Percentiles rank a stretch among this genome's conserved stretches.
These are phyloP conservation scores for Neomorphus geoffroyi DNA, from an alignment of 2,797 vertebrate species.

Conservation along the genomic window DNA sequence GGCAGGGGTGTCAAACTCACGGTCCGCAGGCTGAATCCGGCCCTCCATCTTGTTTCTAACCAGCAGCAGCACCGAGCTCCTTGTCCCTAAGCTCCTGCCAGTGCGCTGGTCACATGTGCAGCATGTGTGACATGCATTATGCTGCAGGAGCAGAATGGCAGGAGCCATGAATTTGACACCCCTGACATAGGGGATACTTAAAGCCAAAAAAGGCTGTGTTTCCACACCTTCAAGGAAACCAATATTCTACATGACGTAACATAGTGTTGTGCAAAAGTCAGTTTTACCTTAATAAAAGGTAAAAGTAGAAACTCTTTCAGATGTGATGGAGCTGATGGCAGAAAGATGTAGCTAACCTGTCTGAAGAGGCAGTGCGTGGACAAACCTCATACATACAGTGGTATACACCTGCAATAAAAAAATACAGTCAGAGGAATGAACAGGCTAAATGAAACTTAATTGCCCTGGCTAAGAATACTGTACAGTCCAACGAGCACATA, in stretches of 20 bases:
- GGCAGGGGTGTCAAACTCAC: no score
- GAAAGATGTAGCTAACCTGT: slow-evolving; percentile 41
- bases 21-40: no score
- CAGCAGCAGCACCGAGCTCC: no score
- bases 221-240: not conserved
- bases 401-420: slow-evolving; percentile 33
- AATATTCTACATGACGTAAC: not conserved
- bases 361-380: slow-evolving; percentile 58
- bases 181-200: not conserved
- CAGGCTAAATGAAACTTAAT: not conserved
- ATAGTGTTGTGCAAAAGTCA: not conserved
- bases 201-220: not conserved
- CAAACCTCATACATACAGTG: slow-evolving; percentile 14
- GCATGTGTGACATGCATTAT: no score
- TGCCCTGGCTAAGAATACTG: not conserved
- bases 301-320: not conserved
- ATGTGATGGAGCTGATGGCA: not conserved
- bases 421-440: not conserved
- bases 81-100: no score
- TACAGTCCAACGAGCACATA: not conserved
- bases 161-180: no score
- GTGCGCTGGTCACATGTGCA: no score
- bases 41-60: no score
- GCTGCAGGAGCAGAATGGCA: no score
- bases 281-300: not conserved